Conservation (phyloP, 1,140 invertebrate genomes). For the Apis dorsata region DNA sequence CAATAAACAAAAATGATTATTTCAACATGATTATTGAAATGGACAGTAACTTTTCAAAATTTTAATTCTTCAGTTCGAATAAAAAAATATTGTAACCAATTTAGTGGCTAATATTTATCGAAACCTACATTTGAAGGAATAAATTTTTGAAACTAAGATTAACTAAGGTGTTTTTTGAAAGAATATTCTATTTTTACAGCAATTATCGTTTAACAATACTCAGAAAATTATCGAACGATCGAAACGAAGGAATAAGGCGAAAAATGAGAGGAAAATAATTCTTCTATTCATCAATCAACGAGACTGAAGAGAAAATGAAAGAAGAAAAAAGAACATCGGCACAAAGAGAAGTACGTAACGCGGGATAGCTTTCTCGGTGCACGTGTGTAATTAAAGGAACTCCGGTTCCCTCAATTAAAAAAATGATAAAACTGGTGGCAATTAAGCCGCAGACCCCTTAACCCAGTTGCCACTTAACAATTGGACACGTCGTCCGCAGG, state of each 20-base stretch:
- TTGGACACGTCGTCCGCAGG: constrained; percentile 41
- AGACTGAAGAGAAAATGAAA: neutral
- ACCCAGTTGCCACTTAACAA: constrained; percentile 63
- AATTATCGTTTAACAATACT: too few relatives aligned
- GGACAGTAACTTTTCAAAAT: too few relatives aligned
- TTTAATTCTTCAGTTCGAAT: too few relatives aligned
- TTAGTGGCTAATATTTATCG: too few relatives aligned
- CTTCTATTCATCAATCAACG: neutral
- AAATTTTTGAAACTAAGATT: too few relatives aligned
- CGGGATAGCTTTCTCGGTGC: constrained; percentile 58
- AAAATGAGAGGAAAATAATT: neutral
- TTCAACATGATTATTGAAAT: too few relatives aligned
- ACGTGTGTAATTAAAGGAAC: constrained; percentile 62
- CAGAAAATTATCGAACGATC: too few relatives aligned
- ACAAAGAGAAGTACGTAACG: constrained; percentile 7
- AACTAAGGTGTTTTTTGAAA: too few relatives aligned
- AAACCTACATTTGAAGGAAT: too few relatives aligned
- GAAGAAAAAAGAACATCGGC: neutral
- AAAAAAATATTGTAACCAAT: too few relatives aligned
- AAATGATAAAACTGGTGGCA: constrained; percentile 62
- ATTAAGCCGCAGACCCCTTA: constrained; percentile 65
- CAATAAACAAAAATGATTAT: too few relatives aligned
- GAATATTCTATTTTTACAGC: too few relatives aligned
- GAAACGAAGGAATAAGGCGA: neutral
- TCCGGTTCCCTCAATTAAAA: constrained; percentile 56